These are phyloP conservation scores for Mimumesa dahlbomi DNA, from an alignment of 2,888 invertebrate genomes.

Conservation along the genomic window DNA sequence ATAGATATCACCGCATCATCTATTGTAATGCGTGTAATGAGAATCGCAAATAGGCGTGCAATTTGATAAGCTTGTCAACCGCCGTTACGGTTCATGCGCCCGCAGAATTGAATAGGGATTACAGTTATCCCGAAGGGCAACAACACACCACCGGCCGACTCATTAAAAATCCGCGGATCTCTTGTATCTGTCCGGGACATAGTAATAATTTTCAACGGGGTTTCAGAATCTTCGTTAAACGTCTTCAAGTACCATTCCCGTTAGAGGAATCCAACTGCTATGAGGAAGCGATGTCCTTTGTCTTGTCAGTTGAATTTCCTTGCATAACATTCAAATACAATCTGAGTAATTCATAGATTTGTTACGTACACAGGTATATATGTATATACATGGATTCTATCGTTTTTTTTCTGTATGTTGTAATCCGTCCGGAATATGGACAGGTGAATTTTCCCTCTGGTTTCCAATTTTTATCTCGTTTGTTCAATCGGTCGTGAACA, in stretches of 20 bases:
- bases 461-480: too few species aligned
- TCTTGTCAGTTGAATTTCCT: slow-evolving; percentile 39
- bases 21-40: slow-evolving; percentile 74
- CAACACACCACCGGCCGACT: slow-evolving; percentile 12
- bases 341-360: slow-evolving; percentile 44
- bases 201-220: slow-evolving; percentile 28
- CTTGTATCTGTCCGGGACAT: slow-evolving; percentile 5
- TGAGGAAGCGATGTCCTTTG: slow-evolving; percentile 52
- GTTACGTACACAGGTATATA: slow-evolving; percentile 36
- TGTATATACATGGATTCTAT: too few species aligned
- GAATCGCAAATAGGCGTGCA: slow-evolving; percentile 72
- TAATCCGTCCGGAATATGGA: too few species aligned
- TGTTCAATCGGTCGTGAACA: too few species aligned
- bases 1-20: slow-evolving; percentile 67
- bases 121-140: slow-evolving; percentile 65
- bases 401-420: too few species aligned
- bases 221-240: slow-evolving; percentile 47
- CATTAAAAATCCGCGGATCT: slow-evolving; percentile 23
- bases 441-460: too few species aligned
- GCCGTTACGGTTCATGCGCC: slow-evolving; percentile 70
- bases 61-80: slow-evolving; percentile 75
- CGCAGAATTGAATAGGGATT: slow-evolving; percentile 69
- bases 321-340: slow-evolving; percentile 20
- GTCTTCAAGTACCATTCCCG: slow-evolving; percentile 38
- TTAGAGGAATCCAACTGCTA: slow-evolving; percentile 51